Evolutionary conservation across 2,888 invertebrate genomes (phyloP), one percentile per base, ranked within the genome.

Genomic region (Dryomyza anilis): DNA sequence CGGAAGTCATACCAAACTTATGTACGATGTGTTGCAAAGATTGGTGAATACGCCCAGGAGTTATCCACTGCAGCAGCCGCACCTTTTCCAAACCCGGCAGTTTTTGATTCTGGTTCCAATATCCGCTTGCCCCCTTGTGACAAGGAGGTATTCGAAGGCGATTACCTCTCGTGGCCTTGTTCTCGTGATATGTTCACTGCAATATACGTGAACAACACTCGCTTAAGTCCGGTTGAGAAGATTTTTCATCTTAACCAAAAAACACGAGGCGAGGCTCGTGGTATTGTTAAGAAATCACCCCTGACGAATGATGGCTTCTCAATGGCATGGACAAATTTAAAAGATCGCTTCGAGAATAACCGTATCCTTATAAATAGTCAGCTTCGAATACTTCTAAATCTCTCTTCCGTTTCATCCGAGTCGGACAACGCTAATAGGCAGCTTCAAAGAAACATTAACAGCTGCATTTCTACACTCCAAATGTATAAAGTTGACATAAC

Each of bases 121-220:
- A n/a, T 61, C 10, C 30, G 29, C 5, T 23, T 50, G n/a, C 62
- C 64, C 2, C 62, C 64, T 19, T 67, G 64, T 39, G 64, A 64
- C 27, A 58, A 45, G 3, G 67, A 64, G 30, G 21, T 59, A 2
- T 67, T 67, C 25, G 2, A 45, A 5, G 50, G 65, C 1, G 63
- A 65, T 16, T 65, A 67, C 43, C 23, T 63, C 2, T 46, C 59
- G 14, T 67, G 67, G 64, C 67, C 62, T 2, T 45, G 46, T 0
- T 64, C 64, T 23, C 61, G 67, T 3, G 67, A 64, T 19, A 48
- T 63, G 48, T 67, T 67, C 45, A 48, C 64, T 2, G 59, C 64
- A 16, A 55, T 67, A 1, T 64, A 64, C 14, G 12, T 65, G 8
- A 56, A 53, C 19, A 67, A 61, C 36, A 12, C 43, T 1, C 10